Percentiles rank a stretch among this genome's conserved stretches.
Evolutionary conservation across 1,140 invertebrate genomes (phyloP).

Genomic region (Ganaspis sp.): DNA sequence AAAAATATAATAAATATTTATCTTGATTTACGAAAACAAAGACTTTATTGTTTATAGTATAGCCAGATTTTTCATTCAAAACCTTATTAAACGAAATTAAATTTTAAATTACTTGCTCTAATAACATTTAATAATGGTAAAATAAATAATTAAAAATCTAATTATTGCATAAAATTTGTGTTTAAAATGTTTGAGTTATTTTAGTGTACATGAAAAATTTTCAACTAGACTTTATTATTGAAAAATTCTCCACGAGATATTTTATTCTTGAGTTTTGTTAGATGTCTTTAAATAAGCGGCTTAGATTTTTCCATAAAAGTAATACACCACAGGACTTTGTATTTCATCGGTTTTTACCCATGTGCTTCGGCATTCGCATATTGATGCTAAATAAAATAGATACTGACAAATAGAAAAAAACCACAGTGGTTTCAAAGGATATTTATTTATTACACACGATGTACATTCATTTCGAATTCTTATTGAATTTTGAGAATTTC

Average conservation of each 20-base stretch:
- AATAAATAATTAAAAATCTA: too few relatives aligned
- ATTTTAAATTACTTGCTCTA: too few relatives aligned
- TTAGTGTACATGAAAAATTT: background rate
- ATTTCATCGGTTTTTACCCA: background rate
- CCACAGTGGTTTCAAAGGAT: background rate
- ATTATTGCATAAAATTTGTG: too few relatives aligned
- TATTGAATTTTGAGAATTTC: too few relatives aligned
- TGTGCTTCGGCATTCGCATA: background rate
- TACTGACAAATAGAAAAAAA: background rate
- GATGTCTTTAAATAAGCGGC: conserved; percentile 3
- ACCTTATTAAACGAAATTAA: too few relatives aligned
- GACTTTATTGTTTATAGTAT: too few relatives aligned
- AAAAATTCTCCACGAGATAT: background rate
- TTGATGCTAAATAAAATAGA: background rate
- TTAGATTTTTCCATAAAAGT: conserved; percentile 6
- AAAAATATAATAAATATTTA: too few relatives aligned
- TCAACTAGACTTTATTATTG: background rate
- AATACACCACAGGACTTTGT: background rate
- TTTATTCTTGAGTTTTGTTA: conserved; percentile 9
- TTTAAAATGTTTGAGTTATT: background rate
- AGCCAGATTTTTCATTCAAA: too few relatives aligned
- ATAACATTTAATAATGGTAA: too few relatives aligned
- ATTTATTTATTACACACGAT: conserved; percentile 9
- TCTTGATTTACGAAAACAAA: too few relatives aligned
- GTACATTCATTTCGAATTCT: too few relatives aligned